Base-by-base conservation (phyloP, 2,888 invertebrate genomes). In the Pseudoips prasinana region DNA sequence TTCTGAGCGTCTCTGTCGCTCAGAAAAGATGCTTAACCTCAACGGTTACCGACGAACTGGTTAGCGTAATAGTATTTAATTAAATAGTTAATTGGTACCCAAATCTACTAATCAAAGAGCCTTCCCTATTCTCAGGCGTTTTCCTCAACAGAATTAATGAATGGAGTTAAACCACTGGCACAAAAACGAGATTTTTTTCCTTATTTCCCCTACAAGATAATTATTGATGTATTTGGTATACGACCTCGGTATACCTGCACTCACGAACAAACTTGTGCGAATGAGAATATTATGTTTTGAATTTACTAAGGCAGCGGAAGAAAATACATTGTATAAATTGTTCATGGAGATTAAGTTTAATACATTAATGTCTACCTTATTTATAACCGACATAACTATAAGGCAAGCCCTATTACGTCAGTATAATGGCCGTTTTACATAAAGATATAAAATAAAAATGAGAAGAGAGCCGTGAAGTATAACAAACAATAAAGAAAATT, bases 171-270 rank as follows among this genome's bases (percentile, higher is more conserved):
- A 72, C 65, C 66, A 66, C 55, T 68, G 58, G 59, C 62, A 68
- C 63, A 69, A 65, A 72, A 71, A 62, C 54, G 50, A n/a, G 20
- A 3, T 20, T 65, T 67, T 75, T 69, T 64, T 60, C 62, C 58
- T 64, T 64, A 71, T 73, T 74, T 73, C 66, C 67, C 57, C 62
- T 63, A 59, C 48, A 69, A 63, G 60, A 63, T 68, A 67, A 69
- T 69, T 65, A 80, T 81, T 81, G 80, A 80, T 77, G 65, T 75
- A 70, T 79, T 76, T 76, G 79, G 68, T 78, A 66, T 77, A 75
- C 74, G 78, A 77, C 80, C 80, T 79, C 76, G 72, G 62, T 59
- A 46, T 61, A 54, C 60, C 60, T 61, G 57, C 58, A 64, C 72
- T 70, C 74, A 67, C 64, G 73, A 73, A 71, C 64, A 66, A 74